Evolutionary conservation across 2,113 vertebrate genomes (phyloP).

Genomic region (Marmota flaviventris): DNA sequence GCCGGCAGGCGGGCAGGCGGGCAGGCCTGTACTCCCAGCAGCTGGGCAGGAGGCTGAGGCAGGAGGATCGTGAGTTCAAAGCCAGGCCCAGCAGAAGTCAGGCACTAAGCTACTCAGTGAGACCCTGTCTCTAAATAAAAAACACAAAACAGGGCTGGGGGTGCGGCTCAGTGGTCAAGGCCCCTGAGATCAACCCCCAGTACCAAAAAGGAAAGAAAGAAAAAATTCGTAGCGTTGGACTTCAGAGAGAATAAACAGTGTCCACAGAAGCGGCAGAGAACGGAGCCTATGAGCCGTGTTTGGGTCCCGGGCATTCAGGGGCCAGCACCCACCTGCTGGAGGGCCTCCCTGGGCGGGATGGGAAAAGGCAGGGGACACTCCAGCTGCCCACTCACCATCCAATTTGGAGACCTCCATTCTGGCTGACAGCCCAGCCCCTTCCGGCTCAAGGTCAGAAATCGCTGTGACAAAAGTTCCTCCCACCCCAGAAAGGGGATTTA

Average conservation of each 20-base stretch:
- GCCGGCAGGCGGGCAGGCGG: no score
- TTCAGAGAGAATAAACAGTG: neutral
- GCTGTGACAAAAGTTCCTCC: slow-evolving; percentile 68
- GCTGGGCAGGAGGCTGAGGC: no score
- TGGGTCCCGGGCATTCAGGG: neutral
- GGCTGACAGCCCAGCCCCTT: slow-evolving; percentile 57
- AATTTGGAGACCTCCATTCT: slow-evolving; percentile 1
- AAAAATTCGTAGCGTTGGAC: neutral
- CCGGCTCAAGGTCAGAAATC: slow-evolving; percentile 66
- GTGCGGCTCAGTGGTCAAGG: no score
- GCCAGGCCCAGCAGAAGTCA: no score
- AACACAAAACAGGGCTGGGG: no score
- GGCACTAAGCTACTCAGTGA: no score
- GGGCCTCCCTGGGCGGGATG: neutral
- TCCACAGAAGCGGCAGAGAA: neutral
- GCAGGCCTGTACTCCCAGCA: no score
- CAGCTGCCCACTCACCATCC: slow-evolving; percentile 50
- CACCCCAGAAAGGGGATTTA: slow-evolving; percentile 51
- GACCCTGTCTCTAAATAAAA: no score
- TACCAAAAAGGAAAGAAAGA: neutral
- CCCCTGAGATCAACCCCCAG: no score
- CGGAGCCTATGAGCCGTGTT: neutral
- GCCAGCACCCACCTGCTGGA: slow-evolving; percentile 39
- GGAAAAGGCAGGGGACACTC: slow-evolving; percentile 46
- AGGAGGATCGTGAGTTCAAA: no score